phyloP scores from a whole-genome alignment of 2,113 vertebrate species.

The Sclerurus mexicanus region DNA sequence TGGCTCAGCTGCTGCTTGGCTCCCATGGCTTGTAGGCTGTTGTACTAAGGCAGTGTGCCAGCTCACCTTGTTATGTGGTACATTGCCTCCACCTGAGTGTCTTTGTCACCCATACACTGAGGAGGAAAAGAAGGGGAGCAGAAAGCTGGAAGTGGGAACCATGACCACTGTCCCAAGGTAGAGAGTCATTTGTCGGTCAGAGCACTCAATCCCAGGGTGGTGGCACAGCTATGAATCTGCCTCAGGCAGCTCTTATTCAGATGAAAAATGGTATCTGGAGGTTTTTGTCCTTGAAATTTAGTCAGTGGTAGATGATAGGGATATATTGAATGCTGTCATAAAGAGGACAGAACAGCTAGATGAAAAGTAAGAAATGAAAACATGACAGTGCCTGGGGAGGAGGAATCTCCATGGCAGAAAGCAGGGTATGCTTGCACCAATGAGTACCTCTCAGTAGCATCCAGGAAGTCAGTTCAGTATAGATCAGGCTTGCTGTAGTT shows the following conservation, averaged over 20 bases:
- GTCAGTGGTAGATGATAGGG: background rate
- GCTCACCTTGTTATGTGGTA: fast-evolving
- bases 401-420: constrained; percentile 26
- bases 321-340: background rate
- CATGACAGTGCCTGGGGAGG: background rate
- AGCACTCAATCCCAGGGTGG: background rate
- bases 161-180: fast-evolving
- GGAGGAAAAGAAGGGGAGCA: background rate
- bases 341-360: background rate
- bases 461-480: background rate
- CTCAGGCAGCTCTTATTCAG: background rate
- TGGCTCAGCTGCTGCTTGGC: background rate
- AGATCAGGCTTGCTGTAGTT: background rate
- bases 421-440: background rate
- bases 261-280: background rate
- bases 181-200: fast-evolving
- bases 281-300: background rate
- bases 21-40: background rate
- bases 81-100: fast-evolving
- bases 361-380: background rate
- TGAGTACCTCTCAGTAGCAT: background rate
- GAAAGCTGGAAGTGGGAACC: background rate
- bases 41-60: background rate
- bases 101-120: fast-evolving
- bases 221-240: background rate